phyloP scores from a whole-genome alignment of 2,113 vertebrate genomes.

The Coracopsis vasa region DNA sequence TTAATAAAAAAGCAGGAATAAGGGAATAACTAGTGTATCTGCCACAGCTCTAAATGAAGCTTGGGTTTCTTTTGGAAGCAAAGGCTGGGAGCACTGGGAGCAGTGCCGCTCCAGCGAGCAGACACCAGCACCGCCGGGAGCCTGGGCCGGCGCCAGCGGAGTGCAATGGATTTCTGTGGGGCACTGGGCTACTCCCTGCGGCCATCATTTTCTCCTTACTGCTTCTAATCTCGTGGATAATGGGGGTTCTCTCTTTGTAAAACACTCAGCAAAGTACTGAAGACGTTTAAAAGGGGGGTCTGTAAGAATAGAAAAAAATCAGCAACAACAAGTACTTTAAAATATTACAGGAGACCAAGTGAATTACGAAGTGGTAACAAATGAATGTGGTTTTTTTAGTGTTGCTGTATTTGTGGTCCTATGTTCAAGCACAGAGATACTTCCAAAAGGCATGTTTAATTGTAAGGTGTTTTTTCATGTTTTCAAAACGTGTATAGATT shows the following conservation, averaged over 20 bases:
- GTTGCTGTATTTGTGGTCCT: neutral
- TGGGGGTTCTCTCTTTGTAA: neutral
- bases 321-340: neutral
- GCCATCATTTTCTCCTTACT: neutral
- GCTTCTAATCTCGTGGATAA: neutral
- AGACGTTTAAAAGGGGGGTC: neutral
- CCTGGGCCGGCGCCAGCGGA: accelerated
- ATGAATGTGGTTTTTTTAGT: neutral
- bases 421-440: neutral
- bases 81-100: neutral
- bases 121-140: neutral
- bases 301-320: neutral
- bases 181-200: neutral
- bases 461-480: neutral
- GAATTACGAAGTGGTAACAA: neutral
- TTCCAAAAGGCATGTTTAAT: neutral
- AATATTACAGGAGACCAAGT: neutral
- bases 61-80: neutral
- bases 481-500: neutral
- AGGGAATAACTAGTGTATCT: neutral
- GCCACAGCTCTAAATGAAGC: accelerated
- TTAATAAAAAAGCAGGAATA: neutral
- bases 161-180: neutral
- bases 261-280: neutral
- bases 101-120: neutral